These are phyloP conservation scores for Eulithis prunata DNA, from an alignment of 2,888 invertebrate genomes.

Conservation along the genomic window DNA sequence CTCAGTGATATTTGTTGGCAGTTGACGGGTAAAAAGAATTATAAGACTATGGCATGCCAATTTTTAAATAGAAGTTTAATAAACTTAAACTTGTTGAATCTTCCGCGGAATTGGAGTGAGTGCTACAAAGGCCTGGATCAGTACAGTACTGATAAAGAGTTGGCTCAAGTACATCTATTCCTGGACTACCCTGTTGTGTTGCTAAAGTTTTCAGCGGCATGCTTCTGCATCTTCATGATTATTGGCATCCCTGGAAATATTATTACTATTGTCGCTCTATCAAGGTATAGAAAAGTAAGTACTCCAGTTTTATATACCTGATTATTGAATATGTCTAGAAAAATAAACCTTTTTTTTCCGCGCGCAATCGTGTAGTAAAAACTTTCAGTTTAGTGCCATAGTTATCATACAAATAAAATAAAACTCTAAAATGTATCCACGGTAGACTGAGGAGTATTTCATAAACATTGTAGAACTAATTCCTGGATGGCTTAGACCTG, in stretches of 20 bases:
- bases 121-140: constrained; percentile 25
- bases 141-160: constrained; percentile 26
- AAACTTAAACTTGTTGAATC: not conserved
- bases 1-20: not conserved
- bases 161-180: constrained; percentile 22
- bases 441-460: too few species aligned
- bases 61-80: constrained; percentile 14
- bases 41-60: not conserved
- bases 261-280: constrained; percentile 87
- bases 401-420: too few species aligned
- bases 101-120: not conserved
- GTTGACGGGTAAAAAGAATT: not conserved
- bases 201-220: constrained; percentile 21
- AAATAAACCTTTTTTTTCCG: too few species aligned
- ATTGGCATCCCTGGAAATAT: constrained; percentile 88
- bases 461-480: too few species aligned
- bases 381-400: too few species aligned
- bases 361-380: too few species aligned
- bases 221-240: constrained; percentile 81
- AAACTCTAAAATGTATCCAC: too few species aligned
- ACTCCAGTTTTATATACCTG: too few species aligned
- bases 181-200: constrained; percentile 22
- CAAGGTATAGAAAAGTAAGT: constrained; percentile 80
- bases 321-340: too few species aligned
- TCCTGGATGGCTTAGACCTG: too few species aligned